Base-by-base conservation (phyloP, 2,113 vertebrate species). In the Pangasianodon hypophthalmus region DNA sequence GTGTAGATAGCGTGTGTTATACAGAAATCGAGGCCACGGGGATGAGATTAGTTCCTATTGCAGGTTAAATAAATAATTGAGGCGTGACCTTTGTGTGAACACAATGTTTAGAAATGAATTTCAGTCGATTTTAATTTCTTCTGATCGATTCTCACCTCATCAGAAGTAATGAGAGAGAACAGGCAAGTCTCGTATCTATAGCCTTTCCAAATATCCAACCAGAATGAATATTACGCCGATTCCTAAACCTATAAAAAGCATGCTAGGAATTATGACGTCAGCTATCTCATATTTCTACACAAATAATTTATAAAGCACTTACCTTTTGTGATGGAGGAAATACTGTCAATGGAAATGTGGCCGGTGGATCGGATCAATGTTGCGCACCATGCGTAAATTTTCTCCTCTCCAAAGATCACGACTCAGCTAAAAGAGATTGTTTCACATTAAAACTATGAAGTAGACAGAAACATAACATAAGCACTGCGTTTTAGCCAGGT, bases 381-480 rank as follows among this genome's bases (percentile, higher is more conserved):
- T 88, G 89, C 91, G 91, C 91, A 90, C 88, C 82, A 71, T 71
- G 91, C 91, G 88, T 81, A 86, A 84, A 79, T 24, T 52, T 90
- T n/a, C 60, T 79, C 80, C 21, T 67, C 48, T 84, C 41, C 48
- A 83, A 73, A 77, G 73, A 90, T 50, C 44, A 75, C 77, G 71
- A 3, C 73, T 2, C 41, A 67, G 1, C 60, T 84, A 7, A 29
- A 56, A 77, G 11, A 77, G 44, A 18, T 50, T 21, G 18, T 67
- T 85, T 32, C 3, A 13, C 24, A 44, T 11, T 82, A n/a, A 88
- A 46, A 52, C 58, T 62, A 18, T 85, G 14, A 85, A 48, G 24
- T 13, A 32, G 50, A 19, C 56, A 26, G 2, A 29, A 46, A 5
- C 37, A 58, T 13, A 62, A 9, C 11, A 48, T 37, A n/a, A 5